These are phyloP conservation scores for Lasaia peninsularis DNA, from an alignment of 1,140 invertebrate genomes.

Conservation along the genomic window DNA sequence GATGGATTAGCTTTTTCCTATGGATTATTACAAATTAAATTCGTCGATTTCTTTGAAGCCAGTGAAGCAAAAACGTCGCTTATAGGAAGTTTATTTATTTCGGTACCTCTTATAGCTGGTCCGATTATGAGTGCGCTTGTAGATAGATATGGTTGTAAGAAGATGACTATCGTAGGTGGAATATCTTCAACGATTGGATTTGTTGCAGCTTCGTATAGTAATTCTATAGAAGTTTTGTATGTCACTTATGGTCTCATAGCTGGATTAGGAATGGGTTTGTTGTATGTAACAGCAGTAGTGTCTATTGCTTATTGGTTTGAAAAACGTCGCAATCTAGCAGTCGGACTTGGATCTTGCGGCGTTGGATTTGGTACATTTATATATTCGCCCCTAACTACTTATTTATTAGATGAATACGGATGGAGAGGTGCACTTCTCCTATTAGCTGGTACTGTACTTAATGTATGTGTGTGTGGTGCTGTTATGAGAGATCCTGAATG, in stretches of 20 bases:
- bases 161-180: slow-evolving; percentile 89
- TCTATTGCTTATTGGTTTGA: slow-evolving; percentile 98
- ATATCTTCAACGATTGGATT: slow-evolving; percentile 88
- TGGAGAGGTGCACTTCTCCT: slow-evolving; percentile 92
- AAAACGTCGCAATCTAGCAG: slow-evolving; percentile 92
- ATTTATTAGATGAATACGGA: slow-evolving; percentile 85
- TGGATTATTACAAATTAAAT: slow-evolving; percentile 91
- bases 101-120: slow-evolving; percentile 91
- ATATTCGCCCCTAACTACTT: slow-evolving; percentile 88
- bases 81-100: slow-evolving; percentile 92
- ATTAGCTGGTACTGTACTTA: slow-evolving; percentile 90
- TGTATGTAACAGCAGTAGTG: slow-evolving; percentile 94
- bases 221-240: slow-evolving; percentile 86
- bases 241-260: slow-evolving; percentile 92
- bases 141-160: slow-evolving; percentile 91
- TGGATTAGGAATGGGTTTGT: slow-evolving; percentile 90
- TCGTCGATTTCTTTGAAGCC: slow-evolving; percentile 88
- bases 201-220: slow-evolving; percentile 84
- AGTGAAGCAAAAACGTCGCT: slow-evolving; percentile 90
- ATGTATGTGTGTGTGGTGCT: slow-evolving; percentile 92
- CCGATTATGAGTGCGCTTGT: slow-evolving; percentile 92
- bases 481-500: slow-evolving; percentile 92
- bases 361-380: slow-evolving; percentile 92
- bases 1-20: slow-evolving; percentile 97
- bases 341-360: slow-evolving; percentile 94